Percentiles rank a stretch among this genome's conserved stretches.
Conservation (phyloP, 2,888 invertebrate genomes). For the Ptilodon capucinus region DNA sequence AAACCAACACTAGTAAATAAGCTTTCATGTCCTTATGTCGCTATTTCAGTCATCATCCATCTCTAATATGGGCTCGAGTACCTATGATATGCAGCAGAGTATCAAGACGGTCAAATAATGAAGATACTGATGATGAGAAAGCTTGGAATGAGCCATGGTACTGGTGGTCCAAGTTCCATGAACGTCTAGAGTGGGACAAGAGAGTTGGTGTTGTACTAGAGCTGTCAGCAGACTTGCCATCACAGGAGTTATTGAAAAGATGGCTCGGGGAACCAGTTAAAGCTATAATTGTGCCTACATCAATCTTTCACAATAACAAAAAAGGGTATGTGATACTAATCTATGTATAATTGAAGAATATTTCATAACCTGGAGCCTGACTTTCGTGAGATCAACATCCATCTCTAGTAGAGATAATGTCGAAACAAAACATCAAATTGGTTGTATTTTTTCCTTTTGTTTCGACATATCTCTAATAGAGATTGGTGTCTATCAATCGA, state of each 20-base stretch:
- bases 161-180: conserved; percentile 91
- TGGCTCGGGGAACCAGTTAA: conserved; percentile 98
- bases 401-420: no score
- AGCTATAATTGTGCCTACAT: conserved; percentile 91
- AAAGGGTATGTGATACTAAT: conserved; percentile 86
- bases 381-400: no score
- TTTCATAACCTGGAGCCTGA: no score
- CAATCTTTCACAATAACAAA: conserved; percentile 93
- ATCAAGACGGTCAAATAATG: conserved; percentile 36
- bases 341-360: background rate
- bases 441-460: no score
- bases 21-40: background rate
- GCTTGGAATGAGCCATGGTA: conserved; percentile 87
- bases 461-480: no score
- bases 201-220: conserved; percentile 90
- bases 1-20: background rate
- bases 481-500: no score
- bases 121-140: conserved; percentile 66
- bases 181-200: conserved; percentile 78
- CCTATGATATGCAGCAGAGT: conserved; percentile 81
- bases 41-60: conserved; percentile 62
- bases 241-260: conserved; percentile 86
- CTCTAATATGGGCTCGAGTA: conserved; percentile 86
- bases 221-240: conserved; percentile 90
- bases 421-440: no score